phyloP scores from a whole-genome alignment of 2,888 invertebrate species.

The Stratiomys singularior region DNA sequence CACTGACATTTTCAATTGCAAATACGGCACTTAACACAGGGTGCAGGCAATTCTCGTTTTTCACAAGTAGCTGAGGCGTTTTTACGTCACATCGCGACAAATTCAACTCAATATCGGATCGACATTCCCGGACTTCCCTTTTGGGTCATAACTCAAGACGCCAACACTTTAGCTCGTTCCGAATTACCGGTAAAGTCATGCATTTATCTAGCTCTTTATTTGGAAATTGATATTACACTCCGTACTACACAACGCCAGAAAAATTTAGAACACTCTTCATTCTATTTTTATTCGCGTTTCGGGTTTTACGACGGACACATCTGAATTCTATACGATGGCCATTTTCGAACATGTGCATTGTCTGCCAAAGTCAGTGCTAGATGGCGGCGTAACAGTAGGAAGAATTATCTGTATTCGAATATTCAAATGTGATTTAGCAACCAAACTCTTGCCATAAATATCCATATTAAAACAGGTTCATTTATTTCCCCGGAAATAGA shows the following conservation, averaged over 20 bases:
- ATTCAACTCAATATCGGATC: not conserved
- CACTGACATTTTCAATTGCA: not conserved
- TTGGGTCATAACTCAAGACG: not conserved
- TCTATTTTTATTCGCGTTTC: constrained; percentile 39
- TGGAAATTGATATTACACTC: not conserved
- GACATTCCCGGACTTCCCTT: constrained; percentile 30
- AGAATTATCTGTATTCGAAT: not conserved
- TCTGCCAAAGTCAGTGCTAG: not conserved
- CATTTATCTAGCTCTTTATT: not conserved
- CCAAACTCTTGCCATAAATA: too few species aligned
- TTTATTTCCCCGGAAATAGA: too few species aligned
- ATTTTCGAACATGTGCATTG: constrained; percentile 49
- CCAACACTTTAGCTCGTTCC: not conserved
- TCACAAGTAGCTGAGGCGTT: not conserved
- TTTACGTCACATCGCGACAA: constrained; percentile 38
- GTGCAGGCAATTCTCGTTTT: not conserved
- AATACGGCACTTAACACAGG: not conserved
- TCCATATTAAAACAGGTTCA: too few species aligned
- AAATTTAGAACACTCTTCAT: constrained; percentile 28
- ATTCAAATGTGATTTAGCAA: too few species aligned
- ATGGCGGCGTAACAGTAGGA: not conserved
- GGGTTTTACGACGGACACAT: constrained; percentile 31
- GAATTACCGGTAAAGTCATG: not conserved
- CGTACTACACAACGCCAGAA: not conserved
- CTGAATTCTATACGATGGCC: constrained; percentile 39